Conservation (phyloP, 2,888 invertebrate genomes). For the Eucera pruinosa region DNA sequence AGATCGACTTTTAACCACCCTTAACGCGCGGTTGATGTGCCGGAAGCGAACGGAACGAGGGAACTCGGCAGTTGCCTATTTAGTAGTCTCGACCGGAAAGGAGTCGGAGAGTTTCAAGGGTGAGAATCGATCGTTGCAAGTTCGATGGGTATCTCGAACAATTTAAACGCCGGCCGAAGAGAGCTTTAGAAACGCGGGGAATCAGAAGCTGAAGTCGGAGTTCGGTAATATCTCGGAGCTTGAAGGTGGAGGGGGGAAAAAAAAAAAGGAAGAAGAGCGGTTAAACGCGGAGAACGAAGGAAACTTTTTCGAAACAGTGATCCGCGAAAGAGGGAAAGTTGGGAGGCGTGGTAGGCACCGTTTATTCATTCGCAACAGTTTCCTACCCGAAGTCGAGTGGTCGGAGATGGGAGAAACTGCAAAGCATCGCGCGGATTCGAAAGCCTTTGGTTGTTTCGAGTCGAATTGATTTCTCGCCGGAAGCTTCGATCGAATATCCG, state of each 20-base stretch:
- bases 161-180: conserved; percentile 17
- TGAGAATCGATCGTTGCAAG: conserved; percentile 35
- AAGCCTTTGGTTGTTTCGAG: background rate
- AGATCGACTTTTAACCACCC: conserved; percentile 17
- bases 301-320: conserved; percentile 28
- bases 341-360: conserved; percentile 1
- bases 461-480: conserved; percentile 16
- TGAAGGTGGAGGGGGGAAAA: background rate
- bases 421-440: conserved; percentile 2
- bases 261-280: too few species aligned
- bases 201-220: background rate
- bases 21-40: conserved; percentile 19
- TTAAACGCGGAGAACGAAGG: background rate
- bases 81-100: background rate
- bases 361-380: conserved; percentile 43
- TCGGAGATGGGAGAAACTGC: background rate
- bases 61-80: conserved; percentile 17
- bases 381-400: conserved; percentile 2
- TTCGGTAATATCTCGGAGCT: conserved; percentile 15
- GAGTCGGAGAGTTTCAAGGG: conserved; percentile 16
- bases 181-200: background rate
- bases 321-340: conserved; percentile 23
- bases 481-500: background rate
- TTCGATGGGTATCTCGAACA: conserved; percentile 28
- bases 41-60: conserved; percentile 20